Base-by-base conservation (phyloP, 92 coral and sea anemone species). In the Pocillopora grandis region DNA sequence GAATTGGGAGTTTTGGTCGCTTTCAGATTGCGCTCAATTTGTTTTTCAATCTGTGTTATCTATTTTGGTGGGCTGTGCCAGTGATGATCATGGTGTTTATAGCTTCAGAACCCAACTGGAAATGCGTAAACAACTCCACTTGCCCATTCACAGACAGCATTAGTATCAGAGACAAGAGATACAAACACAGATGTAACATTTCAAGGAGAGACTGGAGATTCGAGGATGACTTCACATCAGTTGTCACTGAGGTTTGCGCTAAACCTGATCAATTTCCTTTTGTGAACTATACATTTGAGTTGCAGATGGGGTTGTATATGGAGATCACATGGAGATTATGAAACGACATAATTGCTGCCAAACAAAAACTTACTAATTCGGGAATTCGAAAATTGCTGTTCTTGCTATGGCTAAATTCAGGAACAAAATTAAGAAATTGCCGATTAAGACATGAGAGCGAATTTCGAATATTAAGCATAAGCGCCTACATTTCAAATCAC, bases 101-200 rank as follows among this genome's bases (percentile, higher is more conserved):
- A 14, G 87, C 95, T 60, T 92, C 86, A 0, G 95, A 92, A 78
- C 95, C 95, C 33, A 86, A 88, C 19, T 92, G 95, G 95, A 81
- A 70, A 65, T 92, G 95, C 63, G 88, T 61, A 27, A 81, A 71
- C 20, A 92, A 89, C 75, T 72, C 87, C 74, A 89, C 75, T 57
- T 92, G 95, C 72, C 88, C 89, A 62, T 31, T 76, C 52, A 89
- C 90, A 56, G 92, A 85, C 5, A 76, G 81, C 55, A 86, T 85
- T 18, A 55, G 73, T 27, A 84, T 83, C 35, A 87, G 87, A 10
- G n/a, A 82, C 81, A 85, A 87, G 10, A 84, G 69, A 64, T 92
- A 94, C 83, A 58, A 66, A 16, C 27, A 64, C 58, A 82, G 98
- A 59, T 94, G 98, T 79, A 66, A 81, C 59, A 69, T 89, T 52